A percentile compares a stretch with the other conserved stretches of the same genome.
Evolutionary conservation across 2,113 vertebrate species (phyloP).

Genomic region (Dendrocopos noguchii): DNA sequence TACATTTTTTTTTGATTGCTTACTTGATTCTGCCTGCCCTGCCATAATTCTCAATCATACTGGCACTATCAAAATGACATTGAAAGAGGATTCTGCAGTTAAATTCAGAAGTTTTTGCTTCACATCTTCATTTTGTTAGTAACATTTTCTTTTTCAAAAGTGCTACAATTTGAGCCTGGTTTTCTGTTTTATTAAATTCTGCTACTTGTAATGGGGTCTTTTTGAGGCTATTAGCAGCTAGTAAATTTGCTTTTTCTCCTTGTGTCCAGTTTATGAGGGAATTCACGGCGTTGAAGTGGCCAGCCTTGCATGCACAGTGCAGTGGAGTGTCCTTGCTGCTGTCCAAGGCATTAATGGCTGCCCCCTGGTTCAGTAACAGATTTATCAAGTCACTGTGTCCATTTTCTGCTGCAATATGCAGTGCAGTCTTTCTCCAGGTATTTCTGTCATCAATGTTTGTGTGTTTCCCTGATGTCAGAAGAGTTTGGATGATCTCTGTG

Average conservation of each 20-base stretch:
- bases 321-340: constrained; percentile 79
- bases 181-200: constrained; percentile 53
- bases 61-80: background rate
- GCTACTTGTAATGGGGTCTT: constrained; percentile 81
- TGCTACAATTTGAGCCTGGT: constrained; percentile 66
- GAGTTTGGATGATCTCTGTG: constrained; percentile 25
- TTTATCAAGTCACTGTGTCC: constrained; percentile 67
- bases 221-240: constrained; percentile 71
- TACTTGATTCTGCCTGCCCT: background rate
- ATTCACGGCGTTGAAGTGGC: constrained; percentile 57
- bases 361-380: constrained; percentile 66
- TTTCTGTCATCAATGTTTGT: constrained; percentile 79
- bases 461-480: constrained; percentile 61
- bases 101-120: background rate
- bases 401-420: constrained; percentile 73
- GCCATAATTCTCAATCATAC: background rate
- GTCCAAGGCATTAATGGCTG: constrained; percentile 75
- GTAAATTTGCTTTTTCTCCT: constrained; percentile 71
- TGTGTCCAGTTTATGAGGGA: constrained; percentile 71
- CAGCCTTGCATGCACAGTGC: constrained; percentile 77
- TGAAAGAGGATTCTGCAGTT: background rate
- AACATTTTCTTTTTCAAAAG: constrained; percentile 82
- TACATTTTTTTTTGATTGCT: background rate
- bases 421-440: constrained; percentile 78
- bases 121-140: constrained; percentile 70